Conservation (phyloP, 2,113 vertebrate genomes). For the Thinocorus orbignyianus region DNA sequence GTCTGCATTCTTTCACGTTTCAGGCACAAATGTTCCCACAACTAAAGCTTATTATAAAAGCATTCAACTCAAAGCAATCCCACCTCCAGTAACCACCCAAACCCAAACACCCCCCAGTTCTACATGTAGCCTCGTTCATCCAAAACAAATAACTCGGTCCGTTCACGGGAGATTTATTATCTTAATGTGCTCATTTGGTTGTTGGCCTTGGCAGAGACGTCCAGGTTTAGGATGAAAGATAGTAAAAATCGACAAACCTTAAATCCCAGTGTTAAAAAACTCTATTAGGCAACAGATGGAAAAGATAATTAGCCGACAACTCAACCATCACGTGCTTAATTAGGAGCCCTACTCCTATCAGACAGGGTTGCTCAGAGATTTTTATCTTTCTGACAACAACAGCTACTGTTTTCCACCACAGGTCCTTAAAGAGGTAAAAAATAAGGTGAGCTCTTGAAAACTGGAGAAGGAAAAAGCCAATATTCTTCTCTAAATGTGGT, state of each 20-base stretch:
- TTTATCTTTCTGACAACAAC: neutral
- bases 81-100: neutral
- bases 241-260: conserved; percentile 19
- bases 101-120: neutral
- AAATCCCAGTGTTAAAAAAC: neutral
- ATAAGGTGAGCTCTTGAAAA: neutral
- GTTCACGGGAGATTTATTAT: conserved; percentile 36
- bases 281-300: conserved; percentile 19
- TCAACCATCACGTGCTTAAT: conserved; percentile 23
- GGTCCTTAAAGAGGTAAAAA: neutral
- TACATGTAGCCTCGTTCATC: neutral
- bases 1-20: conserved; percentile 53
- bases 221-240: neutral
- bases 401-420: neutral
- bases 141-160: conserved; percentile 31
- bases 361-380: neutral
- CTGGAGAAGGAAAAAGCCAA: neutral
- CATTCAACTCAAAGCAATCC: neutral
- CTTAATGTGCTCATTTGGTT: neutral
- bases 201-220: conserved; percentile 31
- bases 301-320: conserved; percentile 35
- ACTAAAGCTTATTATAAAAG: neutral
- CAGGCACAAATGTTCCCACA: conserved; percentile 50
- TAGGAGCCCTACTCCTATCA: neutral
- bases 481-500: neutral